Evolutionary conservation across 2,888 invertebrate species (phyloP).

Genomic region (Diaprepes abbreviatus): DNA sequence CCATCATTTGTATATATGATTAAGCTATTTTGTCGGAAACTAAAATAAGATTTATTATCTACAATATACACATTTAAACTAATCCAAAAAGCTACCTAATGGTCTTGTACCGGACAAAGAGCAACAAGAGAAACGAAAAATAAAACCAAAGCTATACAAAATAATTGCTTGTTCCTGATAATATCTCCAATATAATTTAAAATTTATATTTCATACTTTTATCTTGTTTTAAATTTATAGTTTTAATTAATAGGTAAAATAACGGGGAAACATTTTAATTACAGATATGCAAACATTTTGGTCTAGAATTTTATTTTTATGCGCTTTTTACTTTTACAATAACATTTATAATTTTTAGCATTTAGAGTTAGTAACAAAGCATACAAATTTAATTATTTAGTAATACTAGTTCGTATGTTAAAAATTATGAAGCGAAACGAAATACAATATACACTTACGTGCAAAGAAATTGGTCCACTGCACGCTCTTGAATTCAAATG

Average conservation of each 20-base stretch:
- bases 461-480: too few relatives aligned
- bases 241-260: slow-evolving; percentile 8
- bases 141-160: background rate
- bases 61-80: slow-evolving; percentile 5
- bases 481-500: too few relatives aligned
- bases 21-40: background rate
- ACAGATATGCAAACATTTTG: slow-evolving; percentile 51
- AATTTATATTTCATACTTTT: background rate
- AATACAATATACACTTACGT: too few relatives aligned
- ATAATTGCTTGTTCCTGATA: background rate
- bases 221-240: slow-evolving; percentile 5
- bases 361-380: background rate
- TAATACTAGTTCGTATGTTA: background rate
- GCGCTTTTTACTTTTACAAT: background rate
- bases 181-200: slow-evolving; percentile 1
- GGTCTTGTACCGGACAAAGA: background rate
- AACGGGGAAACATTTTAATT: slow-evolving; percentile 7
- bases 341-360: background rate
- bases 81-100: background rate
- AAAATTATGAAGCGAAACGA: too few relatives aligned
- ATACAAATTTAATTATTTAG: background rate
- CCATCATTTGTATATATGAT: background rate
- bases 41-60: background rate
- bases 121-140: slow-evolving; percentile 5
- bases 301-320: slow-evolving; percentile 48